These are phyloP conservation scores for Poecilus cupreus DNA, from an alignment of 2,888 invertebrate genomes.

Conservation along the genomic window DNA sequence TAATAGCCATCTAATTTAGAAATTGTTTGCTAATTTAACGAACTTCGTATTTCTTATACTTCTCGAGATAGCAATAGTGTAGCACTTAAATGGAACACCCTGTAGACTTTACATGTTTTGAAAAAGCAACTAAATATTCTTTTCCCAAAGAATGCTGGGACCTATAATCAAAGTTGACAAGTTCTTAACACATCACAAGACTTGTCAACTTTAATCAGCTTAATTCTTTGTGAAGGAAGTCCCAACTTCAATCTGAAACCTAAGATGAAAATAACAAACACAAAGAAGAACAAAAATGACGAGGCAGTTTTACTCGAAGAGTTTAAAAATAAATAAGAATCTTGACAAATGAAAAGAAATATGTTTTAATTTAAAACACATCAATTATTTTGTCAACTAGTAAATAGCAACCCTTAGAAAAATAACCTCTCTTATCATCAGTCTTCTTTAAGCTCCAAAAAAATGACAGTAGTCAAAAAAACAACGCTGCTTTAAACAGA, in stretches of 20 bases:
- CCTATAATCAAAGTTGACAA: slow-evolving; percentile 26
- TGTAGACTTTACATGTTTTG: too few species aligned
- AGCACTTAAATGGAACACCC: too few species aligned
- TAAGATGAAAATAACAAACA: neutral
- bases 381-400: slow-evolving; percentile 1
- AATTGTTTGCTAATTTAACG: too few species aligned
- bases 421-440: neutral
- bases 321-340: neutral
- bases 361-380: neutral
- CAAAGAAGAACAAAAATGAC: neutral
- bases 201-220: slow-evolving; percentile 28
- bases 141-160: neutral
- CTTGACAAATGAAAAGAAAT: neutral
- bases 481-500: too few species aligned
- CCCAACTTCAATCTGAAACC: neutral
- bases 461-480: neutral
- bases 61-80: too few species aligned
- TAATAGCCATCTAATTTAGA: too few species aligned
- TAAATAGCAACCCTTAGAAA: neutral
- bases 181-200: slow-evolving; percentile 24
- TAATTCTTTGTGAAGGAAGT: neutral
- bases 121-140: too few species aligned
- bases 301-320: neutral
- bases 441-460: neutral
- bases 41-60: too few species aligned